A percentile compares a stretch with the other conserved stretches of the same genome.
These are phyloP conservation scores for Perca flavescens DNA, from an alignment of 2,113 vertebrate genomes.

Conservation along the genomic window DNA sequence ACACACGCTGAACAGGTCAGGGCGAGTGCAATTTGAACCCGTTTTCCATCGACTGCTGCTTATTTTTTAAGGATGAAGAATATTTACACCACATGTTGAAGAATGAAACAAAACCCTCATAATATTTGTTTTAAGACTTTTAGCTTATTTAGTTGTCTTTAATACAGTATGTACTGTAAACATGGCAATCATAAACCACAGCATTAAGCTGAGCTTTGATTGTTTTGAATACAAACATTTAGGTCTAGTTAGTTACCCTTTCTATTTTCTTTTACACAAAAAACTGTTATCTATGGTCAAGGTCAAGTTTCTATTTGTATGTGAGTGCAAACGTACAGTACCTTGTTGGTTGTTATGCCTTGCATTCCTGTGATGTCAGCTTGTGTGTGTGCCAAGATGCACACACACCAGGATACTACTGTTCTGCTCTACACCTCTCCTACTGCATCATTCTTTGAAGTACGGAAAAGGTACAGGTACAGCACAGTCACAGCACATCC, in stretches of 20 bases:
- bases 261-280: not conserved
- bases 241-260: not conserved
- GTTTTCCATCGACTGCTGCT: not conserved
- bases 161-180: constrained; percentile 40
- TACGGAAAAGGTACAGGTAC: not conserved
- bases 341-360: constrained; percentile 50
- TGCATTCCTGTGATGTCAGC: constrained; percentile 47
- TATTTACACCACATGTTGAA: constrained; percentile 13
- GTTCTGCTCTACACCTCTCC: constrained; percentile 18
- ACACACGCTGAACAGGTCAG: constrained; percentile 12
- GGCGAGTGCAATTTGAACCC: not conserved
- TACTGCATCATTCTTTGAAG: constrained; percentile 37
- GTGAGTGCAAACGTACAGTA: constrained; percentile 33
- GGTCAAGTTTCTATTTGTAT: constrained; percentile 19
- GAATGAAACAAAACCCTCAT: constrained; percentile 20
- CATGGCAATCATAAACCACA: not conserved
- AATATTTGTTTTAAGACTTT: constrained; percentile 1
- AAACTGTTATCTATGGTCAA: not conserved
- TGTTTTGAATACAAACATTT: constrained; percentile 57
- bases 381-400: constrained; percentile 35
- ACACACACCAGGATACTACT: not conserved
- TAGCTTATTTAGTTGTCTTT: constrained; percentile 20
- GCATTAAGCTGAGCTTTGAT: constrained; percentile 6
- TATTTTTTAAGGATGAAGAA: constrained; percentile 17
- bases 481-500: not conserved